phyloP scores from a whole-genome alignment of 1,140 invertebrate genomes.

The Leptopilina clavipes region DNA sequence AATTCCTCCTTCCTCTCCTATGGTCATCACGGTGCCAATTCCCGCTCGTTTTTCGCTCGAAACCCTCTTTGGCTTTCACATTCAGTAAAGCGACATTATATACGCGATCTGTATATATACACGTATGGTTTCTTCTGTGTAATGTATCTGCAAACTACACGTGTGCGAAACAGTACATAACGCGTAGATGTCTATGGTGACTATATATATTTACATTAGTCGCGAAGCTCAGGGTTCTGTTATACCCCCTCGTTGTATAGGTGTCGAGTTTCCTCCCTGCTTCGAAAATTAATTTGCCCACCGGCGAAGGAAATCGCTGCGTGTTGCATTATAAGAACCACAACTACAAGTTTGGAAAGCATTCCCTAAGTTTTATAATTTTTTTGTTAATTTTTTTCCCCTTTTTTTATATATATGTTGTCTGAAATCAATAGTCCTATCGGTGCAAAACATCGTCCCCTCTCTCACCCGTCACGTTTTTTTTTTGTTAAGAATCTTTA shows the following conservation, averaged over 20 bases:
- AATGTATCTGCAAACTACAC: slow-evolving; percentile 50
- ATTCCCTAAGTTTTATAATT: slow-evolving; percentile 42
- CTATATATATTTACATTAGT: slow-evolving; percentile 39
- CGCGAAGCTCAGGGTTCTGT: slow-evolving; percentile 48
- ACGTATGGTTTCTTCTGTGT: slow-evolving; percentile 66
- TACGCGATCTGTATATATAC: slow-evolving; percentile 44
- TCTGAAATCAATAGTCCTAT: slow-evolving; percentile 62
- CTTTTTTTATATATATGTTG: slow-evolving; percentile 53
- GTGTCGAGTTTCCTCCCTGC: slow-evolving; percentile 58
- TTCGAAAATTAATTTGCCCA: slow-evolving; percentile 63
- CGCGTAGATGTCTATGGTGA: slow-evolving; percentile 51
- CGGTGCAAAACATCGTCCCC: slow-evolving; percentile 54
- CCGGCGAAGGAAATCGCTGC: slow-evolving; percentile 54
- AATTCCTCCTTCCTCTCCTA: slow-evolving; percentile 3
- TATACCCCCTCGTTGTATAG: slow-evolving; percentile 50
- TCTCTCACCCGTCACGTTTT: slow-evolving; percentile 47
- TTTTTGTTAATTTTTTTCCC: slow-evolving; percentile 39
- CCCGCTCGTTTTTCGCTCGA: slow-evolving; percentile 24
- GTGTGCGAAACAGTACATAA: slow-evolving; percentile 34
- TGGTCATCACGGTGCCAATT: not conserved
- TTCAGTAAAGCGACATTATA: slow-evolving; percentile 36
- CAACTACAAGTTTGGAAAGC: slow-evolving; percentile 57
- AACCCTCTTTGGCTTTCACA: slow-evolving; percentile 29
- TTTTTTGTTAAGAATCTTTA: slow-evolving; percentile 55
- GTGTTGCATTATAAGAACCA: slow-evolving; percentile 51